Evolutionary conservation across 2,888 invertebrate genomes (phyloP).

Genomic region (Cheilosia vernalis): DNA sequence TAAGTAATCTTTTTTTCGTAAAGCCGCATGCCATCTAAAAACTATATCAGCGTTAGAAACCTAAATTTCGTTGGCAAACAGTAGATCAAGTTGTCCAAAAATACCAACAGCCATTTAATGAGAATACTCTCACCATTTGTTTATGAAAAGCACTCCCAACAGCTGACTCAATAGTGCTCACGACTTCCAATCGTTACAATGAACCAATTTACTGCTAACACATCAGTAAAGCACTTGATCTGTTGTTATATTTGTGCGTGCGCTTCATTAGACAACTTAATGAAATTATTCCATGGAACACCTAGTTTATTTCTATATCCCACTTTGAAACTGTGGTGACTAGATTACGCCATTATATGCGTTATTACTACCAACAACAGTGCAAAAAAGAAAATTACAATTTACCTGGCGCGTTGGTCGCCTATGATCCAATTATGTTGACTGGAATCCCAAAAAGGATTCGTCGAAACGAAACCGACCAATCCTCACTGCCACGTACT

Average conservation of each 20-base stretch:
- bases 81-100: too few species aligned
- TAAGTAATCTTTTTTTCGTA: too few species aligned
- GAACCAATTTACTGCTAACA: neutral
- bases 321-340: neutral
- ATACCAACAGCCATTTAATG: too few species aligned
- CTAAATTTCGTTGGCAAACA: too few species aligned
- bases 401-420: constrained; percentile 59
- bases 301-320: constrained; percentile 7
- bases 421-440: constrained; percentile 59
- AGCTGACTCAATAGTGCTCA: too few species aligned
- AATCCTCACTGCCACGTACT: constrained; percentile 38
- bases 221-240: constrained; percentile 34
- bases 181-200: too few species aligned
- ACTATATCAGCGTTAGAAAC: too few species aligned
- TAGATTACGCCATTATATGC: constrained; percentile 1
- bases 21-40: too few species aligned
- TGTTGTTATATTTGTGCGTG: constrained; percentile 45
- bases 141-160: too few species aligned
- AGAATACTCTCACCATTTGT: too few species aligned
- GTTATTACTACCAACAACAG: constrained; percentile 17
- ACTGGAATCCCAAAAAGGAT: constrained; percentile 59
- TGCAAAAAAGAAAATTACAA: constrained; percentile 17
- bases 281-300: constrained; percentile 51
- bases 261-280: constrained; percentile 38
- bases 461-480: constrained; percentile 32